Evolutionary conservation across 1,140 invertebrate genomes (phyloP).

Genomic region (Agrypnia vestita): DNA sequence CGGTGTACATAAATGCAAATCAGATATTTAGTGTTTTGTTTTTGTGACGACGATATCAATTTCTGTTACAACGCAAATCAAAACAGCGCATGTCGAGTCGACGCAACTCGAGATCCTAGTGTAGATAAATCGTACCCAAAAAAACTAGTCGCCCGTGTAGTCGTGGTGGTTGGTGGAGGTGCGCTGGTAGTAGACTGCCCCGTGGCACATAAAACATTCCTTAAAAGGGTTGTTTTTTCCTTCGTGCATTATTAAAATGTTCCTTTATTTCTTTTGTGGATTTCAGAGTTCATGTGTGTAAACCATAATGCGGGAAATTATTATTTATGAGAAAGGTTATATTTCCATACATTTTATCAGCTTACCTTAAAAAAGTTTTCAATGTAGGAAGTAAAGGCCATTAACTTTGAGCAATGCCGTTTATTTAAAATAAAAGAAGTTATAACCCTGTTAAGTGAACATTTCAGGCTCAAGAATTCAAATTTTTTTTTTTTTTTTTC

Average conservation of each 20-base stretch:
- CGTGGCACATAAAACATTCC: background rate
- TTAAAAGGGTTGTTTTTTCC: background rate
- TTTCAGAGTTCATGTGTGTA: constrained; percentile 9
- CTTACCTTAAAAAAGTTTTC: background rate
- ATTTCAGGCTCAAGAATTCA: too few species aligned
- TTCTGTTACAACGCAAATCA: too few species aligned
- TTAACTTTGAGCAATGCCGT: background rate
- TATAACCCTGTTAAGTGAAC: too few species aligned
- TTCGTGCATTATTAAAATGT: background rate
- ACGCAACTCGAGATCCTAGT: too few species aligned
- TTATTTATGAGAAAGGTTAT: constrained; percentile 21
- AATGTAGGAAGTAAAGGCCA: constrained; percentile 10
- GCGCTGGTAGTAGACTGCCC: background rate
- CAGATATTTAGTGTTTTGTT: too few species aligned
- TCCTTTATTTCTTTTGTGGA: background rate
- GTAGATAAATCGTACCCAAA: too few species aligned
- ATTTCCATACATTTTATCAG: constrained; percentile 3
- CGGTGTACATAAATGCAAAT: too few species aligned
- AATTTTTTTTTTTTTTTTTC: too few species aligned
- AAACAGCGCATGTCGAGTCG: too few species aligned
- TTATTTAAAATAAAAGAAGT: background rate
- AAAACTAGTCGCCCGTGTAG: too few species aligned
- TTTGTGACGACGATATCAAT: too few species aligned
- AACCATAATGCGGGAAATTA: background rate
- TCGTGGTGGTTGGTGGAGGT: too few species aligned